Base-by-base conservation (phyloP, 2,113 vertebrate species). In the Ahaetulla prasina region DNA sequence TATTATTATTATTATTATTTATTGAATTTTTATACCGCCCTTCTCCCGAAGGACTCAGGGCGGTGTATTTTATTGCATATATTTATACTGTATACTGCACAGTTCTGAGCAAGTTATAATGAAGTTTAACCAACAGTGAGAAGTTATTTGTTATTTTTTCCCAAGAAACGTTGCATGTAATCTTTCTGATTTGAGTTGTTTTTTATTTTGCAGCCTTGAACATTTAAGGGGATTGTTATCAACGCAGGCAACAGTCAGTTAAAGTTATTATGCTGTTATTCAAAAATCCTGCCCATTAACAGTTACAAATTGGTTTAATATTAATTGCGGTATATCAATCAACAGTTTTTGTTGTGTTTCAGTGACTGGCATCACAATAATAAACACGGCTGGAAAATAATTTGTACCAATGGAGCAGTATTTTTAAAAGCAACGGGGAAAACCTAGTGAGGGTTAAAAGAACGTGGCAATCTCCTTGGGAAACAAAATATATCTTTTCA, bases 401-500 rank as follows among this genome's bases (percentile, higher is more conserved):
- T 35, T 35, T 86, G 25, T 85, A 22, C 11, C 88, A 45, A 50
- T 5, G 89, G 23, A 87, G 45, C 80, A 85, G 54, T 12, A 53
- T 93, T n/a, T 89, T 80, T 93, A 50, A 89, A 49, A 63, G 57
- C 88, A 35, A 93, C 39, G 74, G 30, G 25, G 68, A 47, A 47
- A 92, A 87, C 30, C 4, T 43, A 88, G 39, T 53, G 45, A 86
- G 87, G 49, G 20, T n/a, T 47, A 88, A 91, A 90, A 93, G 22
- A 85, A 12, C 47, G 43, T 47, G 89, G 23, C 47, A 47, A 25
- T 35, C 12, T 18, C 3, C 68, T 91, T 92, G 39, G 87, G 91
- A 91, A 89, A 27, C 39, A 20, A 49, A 68, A 93, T 91, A 85
- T 23, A 43, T 49, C 89, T 93, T 57, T 92, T 74, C 89, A 50